phyloP scores from a whole-genome alignment of 2,888 invertebrate species.

The Habroteleia sp. region DNA sequence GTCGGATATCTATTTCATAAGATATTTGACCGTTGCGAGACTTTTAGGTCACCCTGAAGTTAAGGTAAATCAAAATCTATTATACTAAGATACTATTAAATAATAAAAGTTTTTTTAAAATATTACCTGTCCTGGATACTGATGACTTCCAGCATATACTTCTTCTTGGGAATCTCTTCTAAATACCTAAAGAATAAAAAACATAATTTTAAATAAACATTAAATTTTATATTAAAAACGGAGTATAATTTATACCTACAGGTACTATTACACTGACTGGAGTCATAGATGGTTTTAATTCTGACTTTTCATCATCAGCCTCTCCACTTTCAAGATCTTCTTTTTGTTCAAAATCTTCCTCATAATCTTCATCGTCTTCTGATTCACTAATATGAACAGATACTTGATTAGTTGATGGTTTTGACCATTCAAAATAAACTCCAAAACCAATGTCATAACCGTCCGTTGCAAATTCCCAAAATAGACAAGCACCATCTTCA shows the following conservation, averaged over 20 bases:
- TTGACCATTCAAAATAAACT: constrained; percentile 98
- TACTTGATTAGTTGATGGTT: constrained; percentile 90
- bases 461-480: constrained; percentile 99
- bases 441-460: constrained; percentile 99
- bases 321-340: constrained; percentile 83
- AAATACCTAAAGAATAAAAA: constrained; percentile 86
- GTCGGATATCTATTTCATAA: no score
- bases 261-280: constrained; percentile 72
- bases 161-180: constrained; percentile 97
- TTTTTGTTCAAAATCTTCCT: constrained; percentile 84
- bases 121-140: constrained; percentile 89
- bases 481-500: constrained; percentile 94
- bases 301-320: constrained; percentile 69
- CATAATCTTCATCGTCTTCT: constrained; percentile 93
- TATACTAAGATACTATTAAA: no score
- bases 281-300: constrained; percentile 73
- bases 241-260: constrained; percentile 34
- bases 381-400: constrained; percentile 98
- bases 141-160: constrained; percentile 98
- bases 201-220: constrained; percentile 9
- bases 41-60: no score
- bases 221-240: constrained; percentile 4
- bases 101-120: not conserved
- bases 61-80: no score
- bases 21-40: no score